These are phyloP conservation scores for Heteronetta atricapilla DNA, from an alignment of 2,113 vertebrate species.

Conservation along the genomic window DNA sequence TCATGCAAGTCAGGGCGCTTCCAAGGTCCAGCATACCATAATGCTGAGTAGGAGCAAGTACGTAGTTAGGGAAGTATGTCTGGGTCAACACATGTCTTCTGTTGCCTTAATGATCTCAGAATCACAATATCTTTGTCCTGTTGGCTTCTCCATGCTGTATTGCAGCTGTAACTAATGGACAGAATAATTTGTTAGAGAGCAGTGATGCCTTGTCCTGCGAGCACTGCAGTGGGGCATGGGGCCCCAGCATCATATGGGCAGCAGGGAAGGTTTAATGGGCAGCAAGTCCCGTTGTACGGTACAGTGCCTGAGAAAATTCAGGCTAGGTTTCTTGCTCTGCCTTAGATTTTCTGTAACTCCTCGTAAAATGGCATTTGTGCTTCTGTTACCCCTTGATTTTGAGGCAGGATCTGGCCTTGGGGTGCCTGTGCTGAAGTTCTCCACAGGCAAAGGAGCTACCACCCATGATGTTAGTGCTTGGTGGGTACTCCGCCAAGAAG, in stretches of 20 bases:
- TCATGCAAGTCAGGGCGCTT: slow-evolving; percentile 57
- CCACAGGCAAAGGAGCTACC: not conserved
- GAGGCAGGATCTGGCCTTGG: not conserved
- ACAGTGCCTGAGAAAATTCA: not conserved
- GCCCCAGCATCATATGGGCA: rapidly evolving
- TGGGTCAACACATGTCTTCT: slow-evolving; percentile 69
- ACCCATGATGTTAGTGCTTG: rapidly evolving
- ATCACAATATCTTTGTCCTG: slow-evolving; percentile 29
- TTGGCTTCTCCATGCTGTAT: not conserved
- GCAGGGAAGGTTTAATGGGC: not conserved
- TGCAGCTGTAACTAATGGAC: not conserved
- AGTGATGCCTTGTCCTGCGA: rapidly evolving
- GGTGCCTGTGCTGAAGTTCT: not conserved
- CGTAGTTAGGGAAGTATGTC: slow-evolving; percentile 70
- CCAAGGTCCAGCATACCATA: slow-evolving; percentile 68
- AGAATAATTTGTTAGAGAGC: not conserved
- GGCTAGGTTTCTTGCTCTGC: not conserved
- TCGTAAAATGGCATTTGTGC: not conserved
- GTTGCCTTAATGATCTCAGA: slow-evolving; percentile 63
- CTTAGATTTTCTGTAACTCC: not conserved
- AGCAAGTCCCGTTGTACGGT: rapidly evolving
- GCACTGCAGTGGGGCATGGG: not conserved
- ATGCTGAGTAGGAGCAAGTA: slow-evolving; percentile 62
- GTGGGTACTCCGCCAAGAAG: not conserved
- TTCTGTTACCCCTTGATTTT: not conserved